Base-by-base conservation (phyloP, 2,797 vertebrate genomes). In the Epinephelus malabaricus region DNA sequence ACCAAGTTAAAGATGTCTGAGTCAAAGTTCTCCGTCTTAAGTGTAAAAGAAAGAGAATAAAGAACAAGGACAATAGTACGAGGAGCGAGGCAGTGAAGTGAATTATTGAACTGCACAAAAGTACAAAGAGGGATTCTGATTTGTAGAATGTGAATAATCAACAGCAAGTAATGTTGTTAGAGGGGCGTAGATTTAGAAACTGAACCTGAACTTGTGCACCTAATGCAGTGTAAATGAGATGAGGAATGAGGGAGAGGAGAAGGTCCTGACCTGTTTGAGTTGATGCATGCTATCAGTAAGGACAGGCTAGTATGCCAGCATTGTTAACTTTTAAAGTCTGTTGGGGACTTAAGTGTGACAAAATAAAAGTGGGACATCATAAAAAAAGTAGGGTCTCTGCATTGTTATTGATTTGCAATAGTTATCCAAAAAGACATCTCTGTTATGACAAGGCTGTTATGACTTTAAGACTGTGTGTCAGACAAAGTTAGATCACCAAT, bases 71-170 rank as follows among this genome's bases (percentile, higher is more conserved):
- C 65, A 62, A 69, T 54, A 58, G 49, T 46, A 21, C 64, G 25
- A 34, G 43, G 72, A 53, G 65, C 53, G 49, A 58, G 17, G 59
- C 73, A 85, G 64, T 67, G 60, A 71, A 71, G 69, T 73, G 55
- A 81, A 83, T 75, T 59, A 78, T 15, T 78, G 21, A 82, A 70
- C 18, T 54, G 46, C 73, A 76, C 46, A 64, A 60, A 68, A 74
- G 34, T 40, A 84, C 25, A 75, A 68, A 78, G 25, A 77, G 10
- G 25, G 15, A 80, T 73, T 84, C 38, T 65, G 69, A 81, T 71
- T 30, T 51, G 54, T 50, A 34, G 23, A 72, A 80, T 45, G 23
- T 79, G 54, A 80, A 80, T 45, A 77, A 87, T 69, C 30, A 75
- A 71, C 47, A 34, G 9, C 14, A n/a, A 62, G 73, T 76, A 60